Percentiles rank a stretch among this genome's conserved stretches.
phyloP scores from a whole-genome alignment of 1,140 invertebrate species.

The Camponotus vicinus region DNA sequence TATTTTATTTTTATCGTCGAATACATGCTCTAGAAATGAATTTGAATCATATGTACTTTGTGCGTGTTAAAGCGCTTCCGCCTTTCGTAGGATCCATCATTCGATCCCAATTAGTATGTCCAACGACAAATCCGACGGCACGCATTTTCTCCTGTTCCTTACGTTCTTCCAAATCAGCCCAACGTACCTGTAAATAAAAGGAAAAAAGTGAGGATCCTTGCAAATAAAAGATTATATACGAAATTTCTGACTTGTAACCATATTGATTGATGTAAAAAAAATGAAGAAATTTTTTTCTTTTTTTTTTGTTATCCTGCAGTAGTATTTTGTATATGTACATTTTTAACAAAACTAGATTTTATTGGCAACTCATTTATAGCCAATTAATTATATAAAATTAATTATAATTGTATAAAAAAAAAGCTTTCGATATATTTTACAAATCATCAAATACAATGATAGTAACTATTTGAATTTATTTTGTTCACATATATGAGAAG shows the following conservation, averaged over 20 bases:
- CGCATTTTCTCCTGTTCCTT: slow-evolving; percentile 96
- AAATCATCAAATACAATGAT: too few species aligned
- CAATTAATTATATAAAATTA: too few species aligned
- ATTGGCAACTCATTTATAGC: too few species aligned
- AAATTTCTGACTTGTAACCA: background rate
- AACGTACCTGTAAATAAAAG: slow-evolving; percentile 91
- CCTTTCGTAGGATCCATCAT: slow-evolving; percentile 97
- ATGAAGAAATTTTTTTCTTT: background rate
- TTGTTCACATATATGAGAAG: too few species aligned
- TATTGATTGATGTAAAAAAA: background rate
- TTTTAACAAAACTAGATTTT: too few species aligned
- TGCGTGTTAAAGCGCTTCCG: slow-evolving; percentile 95
- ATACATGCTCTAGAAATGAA: slow-evolving; percentile 52
- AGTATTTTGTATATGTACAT: too few species aligned
- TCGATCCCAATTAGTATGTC: slow-evolving; percentile 97
- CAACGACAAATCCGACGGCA: slow-evolving; percentile 97
- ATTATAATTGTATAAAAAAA: too few species aligned
- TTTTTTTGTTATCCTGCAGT: too few species aligned
- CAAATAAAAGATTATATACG: background rate
- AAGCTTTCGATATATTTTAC: too few species aligned
- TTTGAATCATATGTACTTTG: slow-evolving; percentile 93
- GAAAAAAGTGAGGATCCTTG: background rate
- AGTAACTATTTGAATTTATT: too few species aligned
- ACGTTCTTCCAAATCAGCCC: slow-evolving; percentile 98
- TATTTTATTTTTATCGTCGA: slow-evolving; percentile 46